Evolutionary conservation across 2,888 invertebrate genomes (phyloP), one percentile per base, ranked within the genome.

Genomic region (Oligia fasciuncula): DNA sequence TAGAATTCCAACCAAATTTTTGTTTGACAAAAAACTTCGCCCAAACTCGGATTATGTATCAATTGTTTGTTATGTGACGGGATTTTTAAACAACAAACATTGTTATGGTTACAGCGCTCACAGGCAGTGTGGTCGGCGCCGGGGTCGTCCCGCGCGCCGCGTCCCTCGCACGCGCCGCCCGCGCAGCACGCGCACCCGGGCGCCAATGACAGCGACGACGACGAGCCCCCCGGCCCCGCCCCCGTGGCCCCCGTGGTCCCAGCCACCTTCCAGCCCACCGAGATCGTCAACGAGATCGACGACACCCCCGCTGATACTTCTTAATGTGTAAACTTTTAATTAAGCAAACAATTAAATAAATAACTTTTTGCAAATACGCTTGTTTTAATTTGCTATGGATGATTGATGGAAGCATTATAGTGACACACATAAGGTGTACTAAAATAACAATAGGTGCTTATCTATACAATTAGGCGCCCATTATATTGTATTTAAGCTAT

Each of bases 181-280:
- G 62, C 86, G 0, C 87, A 89, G 51, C 87, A 85, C 73, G 90
- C 89, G 0, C 95, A 97, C 70, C 98, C 98, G 49, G 98, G 98
- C 67, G 98, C 97, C 51, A 97, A 97, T 14, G 90, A 87, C 79
- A 88, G 97, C 81, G 97, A 97, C 89, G 97, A 98, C 95, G 98
- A 98, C 68, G 98, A 98, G 66, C 97, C 97, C 54, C 97, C 97
- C 82, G 97, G 97, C 0, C 97, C 98, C 98, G 89, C 97, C 97
- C 85, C 97, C 62, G 72, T 97, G 90, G 97, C 97, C 97, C 98
- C 17, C 90, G 97, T 97, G 14, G 4, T 4, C 49, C 14, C 49
- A 23, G 57, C 66, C 19, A n/a, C 82, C 75, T 96, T 96, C 92
- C 92, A 93, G 67, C 95, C 96, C 86, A 95, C 96, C 1, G 93